Percentiles rank a stretch among this genome's conserved stretches.
Conservation (phyloP, 2,888 invertebrate species). For the Drosophila greeni region DNA sequence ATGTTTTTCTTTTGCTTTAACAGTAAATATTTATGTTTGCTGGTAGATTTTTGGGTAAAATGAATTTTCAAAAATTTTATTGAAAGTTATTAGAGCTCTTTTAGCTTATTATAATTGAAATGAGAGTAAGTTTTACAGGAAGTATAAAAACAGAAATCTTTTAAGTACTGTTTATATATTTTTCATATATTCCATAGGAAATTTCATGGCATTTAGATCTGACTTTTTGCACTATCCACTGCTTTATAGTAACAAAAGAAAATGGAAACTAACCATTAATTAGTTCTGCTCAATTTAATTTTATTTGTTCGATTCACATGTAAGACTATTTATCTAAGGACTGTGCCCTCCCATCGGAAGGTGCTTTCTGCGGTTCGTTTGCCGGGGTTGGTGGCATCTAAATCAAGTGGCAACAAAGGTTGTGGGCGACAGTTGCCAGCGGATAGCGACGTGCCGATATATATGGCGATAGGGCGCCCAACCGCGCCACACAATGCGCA, state of each 20-base stretch:
- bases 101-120: not conserved
- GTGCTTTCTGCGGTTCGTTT: slow-evolving; percentile 13
- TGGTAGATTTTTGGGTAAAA: not conserved
- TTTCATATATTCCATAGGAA: not conserved
- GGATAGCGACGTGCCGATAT: slow-evolving; percentile 22
- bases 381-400: slow-evolving; percentile 30
- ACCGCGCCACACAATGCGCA: slow-evolving; percentile 55
- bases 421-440: slow-evolving; percentile 60
- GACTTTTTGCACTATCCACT: not conserved
- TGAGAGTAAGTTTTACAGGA: not conserved
- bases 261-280: slow-evolving; percentile 2
- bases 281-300: slow-evolving; percentile 13
- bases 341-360: slow-evolving; percentile 4
- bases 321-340: not conserved
- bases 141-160: not conserved
- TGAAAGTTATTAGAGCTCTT: too few relatives aligned
- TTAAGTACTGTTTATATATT: not conserved
- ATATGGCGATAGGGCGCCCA: slow-evolving; percentile 11
- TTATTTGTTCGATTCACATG: slow-evolving; percentile 4
- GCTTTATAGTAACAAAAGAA: not conserved
- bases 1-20: too few relatives aligned
- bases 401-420: slow-evolving; percentile 52
- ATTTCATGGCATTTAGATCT: too few relatives aligned
- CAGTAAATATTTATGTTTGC: not conserved
- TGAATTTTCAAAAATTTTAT: not conserved